Conservation (phyloP, 2,797 vertebrate species). For the Molossus alvarezi region DNA sequence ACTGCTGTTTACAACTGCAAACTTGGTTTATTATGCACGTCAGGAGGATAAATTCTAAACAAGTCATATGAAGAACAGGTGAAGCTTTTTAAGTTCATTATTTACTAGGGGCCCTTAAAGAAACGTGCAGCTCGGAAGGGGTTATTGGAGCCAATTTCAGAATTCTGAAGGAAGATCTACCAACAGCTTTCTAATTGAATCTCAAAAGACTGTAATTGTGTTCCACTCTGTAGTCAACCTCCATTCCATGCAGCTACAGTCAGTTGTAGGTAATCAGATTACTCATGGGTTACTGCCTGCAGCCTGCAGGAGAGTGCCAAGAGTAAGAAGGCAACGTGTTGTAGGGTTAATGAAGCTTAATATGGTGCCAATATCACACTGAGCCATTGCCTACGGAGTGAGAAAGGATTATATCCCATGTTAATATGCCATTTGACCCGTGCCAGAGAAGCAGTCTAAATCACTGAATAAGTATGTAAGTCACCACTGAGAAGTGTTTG, state of each 20-base stretch:
- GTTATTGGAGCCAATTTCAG: constrained; percentile 86
- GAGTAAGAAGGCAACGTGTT: constrained; percentile 89
- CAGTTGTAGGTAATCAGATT: constrained; percentile 92
- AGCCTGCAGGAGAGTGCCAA: constrained; percentile 89
- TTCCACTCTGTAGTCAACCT: constrained; percentile 86
- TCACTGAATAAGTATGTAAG: constrained; percentile 89
- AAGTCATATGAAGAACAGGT: constrained; percentile 60
- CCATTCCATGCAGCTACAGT: constrained; percentile 88
- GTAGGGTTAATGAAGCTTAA: constrained; percentile 92
- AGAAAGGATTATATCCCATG: constrained; percentile 93
- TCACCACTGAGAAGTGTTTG: constrained; percentile 89
- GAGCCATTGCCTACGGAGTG: constrained; percentile 91
- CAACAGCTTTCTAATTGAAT: constrained; percentile 89
- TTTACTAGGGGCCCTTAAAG: constrained; percentile 85
- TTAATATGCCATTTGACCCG: constrained; percentile 91
- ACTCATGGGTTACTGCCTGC: constrained; percentile 91
- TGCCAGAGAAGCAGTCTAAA: constrained; percentile 90
- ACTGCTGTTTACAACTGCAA: constrained; percentile 56
- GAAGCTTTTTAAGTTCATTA: constrained; percentile 82
- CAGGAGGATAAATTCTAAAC: constrained; percentile 48
- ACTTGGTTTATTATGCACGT: constrained; percentile 52
- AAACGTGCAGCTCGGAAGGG: constrained; percentile 77
- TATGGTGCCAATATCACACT: constrained; percentile 91
- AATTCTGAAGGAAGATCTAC: constrained; percentile 82
- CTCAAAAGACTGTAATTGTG: constrained; percentile 84